A percentile compares a stretch with the other conserved stretches of the same genome.
Conservation (phyloP, 2,797 vertebrate species). For the Cottoperca gobio region DNA sequence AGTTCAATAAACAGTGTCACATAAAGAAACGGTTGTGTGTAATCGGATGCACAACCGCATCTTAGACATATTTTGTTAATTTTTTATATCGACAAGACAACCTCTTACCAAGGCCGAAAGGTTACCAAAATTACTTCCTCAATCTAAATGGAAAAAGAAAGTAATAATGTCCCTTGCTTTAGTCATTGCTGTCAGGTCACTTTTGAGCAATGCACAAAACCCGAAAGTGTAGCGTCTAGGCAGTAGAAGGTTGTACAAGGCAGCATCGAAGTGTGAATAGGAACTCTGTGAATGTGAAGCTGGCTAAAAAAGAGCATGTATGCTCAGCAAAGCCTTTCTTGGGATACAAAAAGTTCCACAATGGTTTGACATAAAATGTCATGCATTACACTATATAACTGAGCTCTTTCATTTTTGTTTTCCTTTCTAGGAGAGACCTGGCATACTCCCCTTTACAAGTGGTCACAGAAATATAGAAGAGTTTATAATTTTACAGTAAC, state of each 20-base stretch:
- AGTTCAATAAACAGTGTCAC: neutral
- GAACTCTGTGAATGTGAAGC: constrained; percentile 46
- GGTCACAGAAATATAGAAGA: constrained; percentile 53
- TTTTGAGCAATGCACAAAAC: neutral
- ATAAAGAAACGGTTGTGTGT: neutral
- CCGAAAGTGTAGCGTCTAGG: constrained; percentile 1
- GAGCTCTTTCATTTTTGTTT: constrained; percentile 36
- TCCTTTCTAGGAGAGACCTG: constrained; percentile 68
- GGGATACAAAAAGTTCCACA: constrained; percentile 11
- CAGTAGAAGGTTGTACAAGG: neutral
- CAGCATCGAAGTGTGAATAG: constrained; percentile 41
- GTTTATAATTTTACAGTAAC: constrained; percentile 49
- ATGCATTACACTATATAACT: constrained; percentile 43
- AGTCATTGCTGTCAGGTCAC: neutral
- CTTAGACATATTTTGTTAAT: neutral
- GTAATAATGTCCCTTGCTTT: neutral
- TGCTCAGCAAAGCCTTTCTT: constrained; percentile 21
- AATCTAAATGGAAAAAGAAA: neutral
- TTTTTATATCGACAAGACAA: neutral
- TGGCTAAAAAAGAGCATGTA: constrained; percentile 24
- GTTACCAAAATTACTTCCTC: neutral
- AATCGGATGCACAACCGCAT: neutral
- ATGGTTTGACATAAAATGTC: constrained; percentile 2
- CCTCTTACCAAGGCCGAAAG: neutral
- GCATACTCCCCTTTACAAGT: constrained; percentile 44